Evolutionary conservation across 2,797 vertebrate genomes (phyloP), one percentile per base, ranked within the genome.

Genomic region (Discoglossus pictus): DNA sequence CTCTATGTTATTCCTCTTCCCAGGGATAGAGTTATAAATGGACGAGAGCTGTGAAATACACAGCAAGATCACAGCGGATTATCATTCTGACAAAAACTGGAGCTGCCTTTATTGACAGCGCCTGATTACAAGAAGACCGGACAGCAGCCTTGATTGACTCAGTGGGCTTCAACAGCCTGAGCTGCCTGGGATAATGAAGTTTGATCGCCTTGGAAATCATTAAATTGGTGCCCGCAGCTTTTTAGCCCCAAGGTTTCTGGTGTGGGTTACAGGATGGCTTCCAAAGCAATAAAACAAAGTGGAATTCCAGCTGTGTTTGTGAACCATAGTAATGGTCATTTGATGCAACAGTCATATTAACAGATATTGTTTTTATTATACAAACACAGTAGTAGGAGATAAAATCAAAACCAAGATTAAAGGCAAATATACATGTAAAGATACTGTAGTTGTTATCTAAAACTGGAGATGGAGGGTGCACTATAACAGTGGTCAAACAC

Each of bases 101-200:
- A 18, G 13, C 34, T 15, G 8, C 4, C 20, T 6, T 58, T 66
- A 58, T 40, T 31, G 64, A 50, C 42, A 48, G 21, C 13, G 12
- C 7, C 24, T 20, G 31, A 48, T 66, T 47, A 66, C 23, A 24
- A 7, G 25, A 25, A 55, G 25, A 25, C 27, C 27, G 8, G 27
- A n/a, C 2, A 25, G 23, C 17, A 27, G 23, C 55, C 39, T 44
- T 9, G 6, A 36, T 61, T 48, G 48, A 42, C 24, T 1, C 50
- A 6, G 46, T 16, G 35, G 6, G 46, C 47, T n/a, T 38, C 47
- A 18, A 17, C 46, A 24, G n/a, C 15, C 43, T 6, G n/a, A 27
- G 60, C 16, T 13, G 36, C 20, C 47, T 43, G 13, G 24, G 36
- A 20, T 52, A 63, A 63, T 52, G 61, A 52, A 52, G 61, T 62